Evolutionary conservation across 2,113 vertebrate species (phyloP).

Genomic region (Microtus montanus): DNA sequence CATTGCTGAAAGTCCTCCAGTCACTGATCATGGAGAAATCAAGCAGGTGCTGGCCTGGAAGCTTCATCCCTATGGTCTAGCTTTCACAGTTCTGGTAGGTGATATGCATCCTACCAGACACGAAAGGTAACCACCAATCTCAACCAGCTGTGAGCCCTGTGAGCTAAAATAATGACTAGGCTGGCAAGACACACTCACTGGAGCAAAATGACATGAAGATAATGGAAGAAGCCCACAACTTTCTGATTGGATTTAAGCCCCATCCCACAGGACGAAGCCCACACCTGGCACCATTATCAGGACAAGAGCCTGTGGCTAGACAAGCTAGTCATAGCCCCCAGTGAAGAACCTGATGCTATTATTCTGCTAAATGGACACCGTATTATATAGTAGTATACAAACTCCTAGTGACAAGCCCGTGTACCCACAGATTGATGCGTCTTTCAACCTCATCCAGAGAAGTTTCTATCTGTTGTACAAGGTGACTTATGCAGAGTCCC

Average conservation of each 20-base stretch:
- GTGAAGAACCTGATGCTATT: background rate
- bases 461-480: background rate
- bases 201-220: background rate
- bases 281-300: background rate
- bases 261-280: background rate
- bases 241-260: background rate
- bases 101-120: background rate
- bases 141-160: background rate
- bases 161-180: background rate
- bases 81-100: background rate
- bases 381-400: background rate
- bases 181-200: background rate
- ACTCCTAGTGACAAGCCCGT: background rate
- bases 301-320: background rate
- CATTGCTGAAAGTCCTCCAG: background rate
- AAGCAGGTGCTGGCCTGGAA: background rate
- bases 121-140: background rate
- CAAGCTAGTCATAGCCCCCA: background rate
- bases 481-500: background rate
- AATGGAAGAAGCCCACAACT: too few species aligned
- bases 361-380: background rate
- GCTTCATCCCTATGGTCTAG: background rate
- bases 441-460: background rate
- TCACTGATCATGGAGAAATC: background rate
- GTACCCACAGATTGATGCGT: background rate